Base-by-base conservation (phyloP, 2,113 vertebrate species). In the Cottus gobio region DNA sequence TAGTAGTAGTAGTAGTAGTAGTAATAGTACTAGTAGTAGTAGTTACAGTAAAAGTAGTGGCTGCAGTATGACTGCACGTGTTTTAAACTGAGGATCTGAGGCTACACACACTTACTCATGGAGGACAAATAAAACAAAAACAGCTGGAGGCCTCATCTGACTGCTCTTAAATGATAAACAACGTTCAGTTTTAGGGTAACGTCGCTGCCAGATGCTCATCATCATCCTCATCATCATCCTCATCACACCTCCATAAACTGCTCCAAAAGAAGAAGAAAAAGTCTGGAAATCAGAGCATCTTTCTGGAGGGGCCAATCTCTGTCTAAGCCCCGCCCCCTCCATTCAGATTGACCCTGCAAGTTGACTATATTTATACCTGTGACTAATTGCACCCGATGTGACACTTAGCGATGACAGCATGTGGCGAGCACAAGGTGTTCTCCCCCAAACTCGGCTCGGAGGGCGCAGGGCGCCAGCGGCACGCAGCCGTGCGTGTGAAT, bases 321-420 rank as follows among this genome's bases (percentile, higher is more conserved):
- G 82, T 82, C 77, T 87, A 66, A 57, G 46, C 61, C 13, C 44
- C 87, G 87, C n/a, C 7, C 10, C 44, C 87, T 65, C 24, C 26
- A 65, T 90, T 79, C 93, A 88, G 82, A 77, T 78, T 90, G 87
- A 79, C 88, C 84, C 86, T 46, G 85, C 24, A 34, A 83, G 77
- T 86, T 84, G 87, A 68, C 93, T 93, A 91, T 84, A 77, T 93
- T 95, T 85, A 58, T 30, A 79, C 64, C 80, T 81, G 67, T 93
- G 94, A 95, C 94, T 95, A 95, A 95, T 95, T 95, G 87, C 91
- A 83, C 89, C 75, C 77, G 93, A 91, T 92, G 89, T 89, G 92
- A 85, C 90, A 85, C 76, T 86, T 71, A 87, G 77, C 13, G 57
- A 85, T 82, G 79, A 72, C 79, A 88, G 77, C 85, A 70, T 83